Percentiles rank a stretch among this genome's conserved stretches.
These are phyloP conservation scores for Desmodus rotundus DNA, from an alignment of 2,113 vertebrate genomes.

Conservation along the genomic window DNA sequence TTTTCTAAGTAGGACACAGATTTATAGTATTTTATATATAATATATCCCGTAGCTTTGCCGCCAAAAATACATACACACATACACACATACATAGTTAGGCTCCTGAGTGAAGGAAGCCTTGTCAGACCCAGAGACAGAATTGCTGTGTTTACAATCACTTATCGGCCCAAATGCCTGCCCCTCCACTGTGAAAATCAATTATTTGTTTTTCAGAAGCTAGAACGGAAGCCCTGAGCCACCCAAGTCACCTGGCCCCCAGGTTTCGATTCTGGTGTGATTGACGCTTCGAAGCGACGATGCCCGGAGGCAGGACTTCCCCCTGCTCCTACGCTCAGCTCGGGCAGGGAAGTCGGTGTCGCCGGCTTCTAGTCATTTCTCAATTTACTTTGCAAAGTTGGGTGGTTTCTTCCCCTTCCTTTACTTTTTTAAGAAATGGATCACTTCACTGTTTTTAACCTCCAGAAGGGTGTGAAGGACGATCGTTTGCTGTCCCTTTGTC, in stretches of 20 bases:
- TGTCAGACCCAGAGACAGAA: not conserved
- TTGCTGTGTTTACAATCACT: not conserved
- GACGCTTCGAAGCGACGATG: not conserved
- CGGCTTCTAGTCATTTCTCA: not conserved
- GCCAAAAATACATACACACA: not conserved
- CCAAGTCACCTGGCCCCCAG: not conserved
- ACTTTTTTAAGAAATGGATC: not conserved
- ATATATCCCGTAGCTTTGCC: not conserved
- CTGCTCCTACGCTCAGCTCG: not conserved
- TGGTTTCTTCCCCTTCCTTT: not conserved
- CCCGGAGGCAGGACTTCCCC: not conserved
- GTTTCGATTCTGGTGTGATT: not conserved
- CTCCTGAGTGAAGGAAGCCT: not conserved
- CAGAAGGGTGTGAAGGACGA: not conserved
- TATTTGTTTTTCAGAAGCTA: not conserved
- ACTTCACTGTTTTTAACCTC: not conserved
- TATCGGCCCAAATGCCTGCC: not conserved
- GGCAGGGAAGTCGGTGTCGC: not conserved
- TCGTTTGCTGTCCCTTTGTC: not conserved
- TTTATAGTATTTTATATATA: not conserved
- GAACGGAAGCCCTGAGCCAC: not conserved
- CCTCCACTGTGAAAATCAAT: not conserved
- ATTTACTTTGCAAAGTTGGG: not conserved
- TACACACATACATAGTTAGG: not conserved
- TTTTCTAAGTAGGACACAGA: not conserved